Conservation (phyloP, 2,888 invertebrate genomes). For the Globia sparganii region DNA sequence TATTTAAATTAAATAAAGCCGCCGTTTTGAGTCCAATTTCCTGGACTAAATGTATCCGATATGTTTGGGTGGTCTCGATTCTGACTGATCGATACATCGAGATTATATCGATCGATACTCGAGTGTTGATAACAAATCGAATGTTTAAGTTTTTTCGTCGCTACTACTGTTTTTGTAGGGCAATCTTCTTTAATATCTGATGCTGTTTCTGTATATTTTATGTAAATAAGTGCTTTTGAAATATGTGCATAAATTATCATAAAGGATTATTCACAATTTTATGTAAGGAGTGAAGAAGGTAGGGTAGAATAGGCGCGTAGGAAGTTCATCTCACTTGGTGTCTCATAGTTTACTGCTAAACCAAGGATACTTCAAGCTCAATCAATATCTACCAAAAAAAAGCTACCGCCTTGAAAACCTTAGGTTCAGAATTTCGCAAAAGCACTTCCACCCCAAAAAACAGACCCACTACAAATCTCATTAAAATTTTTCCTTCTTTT, state of each 20-base stretch:
- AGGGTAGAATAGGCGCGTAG: neutral
- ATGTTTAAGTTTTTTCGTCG: constrained; percentile 64
- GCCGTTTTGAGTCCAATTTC: constrained; percentile 65
- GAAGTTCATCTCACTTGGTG: neutral
- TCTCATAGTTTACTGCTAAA: neutral
- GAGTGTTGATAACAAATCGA: constrained; percentile 73
- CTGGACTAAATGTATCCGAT: constrained; percentile 64
- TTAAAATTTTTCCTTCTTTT: neutral
- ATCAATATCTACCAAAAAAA: neutral
- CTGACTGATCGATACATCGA: constrained; percentile 76
- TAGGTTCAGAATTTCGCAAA: neutral
- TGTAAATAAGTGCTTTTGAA: constrained; percentile 33
- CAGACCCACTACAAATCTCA: neutral
- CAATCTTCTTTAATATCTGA: constrained; percentile 35
- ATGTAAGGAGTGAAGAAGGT: neutral
- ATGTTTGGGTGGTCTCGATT: constrained; percentile 80
- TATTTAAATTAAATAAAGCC: constrained; percentile 61
- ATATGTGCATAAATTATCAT: constrained; percentile 33
- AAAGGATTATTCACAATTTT: neutral
- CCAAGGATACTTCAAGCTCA: neutral
- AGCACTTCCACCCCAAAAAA: constrained; percentile 9
- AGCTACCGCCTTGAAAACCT: neutral
- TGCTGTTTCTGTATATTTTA: constrained; percentile 34
- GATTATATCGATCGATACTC: constrained; percentile 71
- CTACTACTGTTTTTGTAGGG: constrained; percentile 24